Base-by-base conservation (phyloP, 2,113 vertebrate genomes). In the Lethenteron camtschaticum region DNA sequence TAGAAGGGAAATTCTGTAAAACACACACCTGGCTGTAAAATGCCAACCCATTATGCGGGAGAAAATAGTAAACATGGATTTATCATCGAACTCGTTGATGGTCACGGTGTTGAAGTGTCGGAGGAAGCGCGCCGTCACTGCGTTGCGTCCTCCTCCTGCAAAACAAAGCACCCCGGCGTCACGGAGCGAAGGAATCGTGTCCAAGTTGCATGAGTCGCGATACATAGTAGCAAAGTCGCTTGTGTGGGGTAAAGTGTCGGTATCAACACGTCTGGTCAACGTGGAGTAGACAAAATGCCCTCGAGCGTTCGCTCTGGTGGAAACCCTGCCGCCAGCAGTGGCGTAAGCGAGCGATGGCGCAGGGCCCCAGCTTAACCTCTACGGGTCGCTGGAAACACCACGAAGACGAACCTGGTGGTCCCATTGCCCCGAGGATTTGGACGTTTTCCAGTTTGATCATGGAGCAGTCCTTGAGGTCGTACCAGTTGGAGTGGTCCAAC, bases 401-500 rank as follows among this genome's bases (percentile, higher is more conserved):
- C 41, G 6, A 41, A 41, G 12, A 74, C 76, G 74, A 77, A 94
- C 89, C 89, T 76, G 87, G 83, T 57, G 86, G 89, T 24, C 88
- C 87, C 88, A 92, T 88, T 1, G 89, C 89, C 74, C 88, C 90
- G 14, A 90, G 78, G 72, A 89, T 79, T 79, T 91, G 88, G 71
- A 87, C 74, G 73, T 92, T 87, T 73, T 83, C 79, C 70, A 92
- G 80, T 70, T 82, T 83, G 74, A 91, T 86, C 79, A 82, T 41
- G 14, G 83, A 82, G 75, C 87, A 90, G 72, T 91, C 87, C 74
- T 86, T 92, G 56, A 84, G 75, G 73, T 91, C 87, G 70, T 92
- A 92, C 89, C 89, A 95, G 74, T 88, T 90, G 83, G 87, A 85
- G 74, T 89, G 88, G 77, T 89, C 86, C 71, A 91, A 77, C 86